Percentiles rank a stretch among this genome's conserved stretches.
These are phyloP conservation scores for Umimayanthus chanpuru DNA, from an alignment of 92 coral and sea anemone genomes.

Conservation along the genomic window DNA sequence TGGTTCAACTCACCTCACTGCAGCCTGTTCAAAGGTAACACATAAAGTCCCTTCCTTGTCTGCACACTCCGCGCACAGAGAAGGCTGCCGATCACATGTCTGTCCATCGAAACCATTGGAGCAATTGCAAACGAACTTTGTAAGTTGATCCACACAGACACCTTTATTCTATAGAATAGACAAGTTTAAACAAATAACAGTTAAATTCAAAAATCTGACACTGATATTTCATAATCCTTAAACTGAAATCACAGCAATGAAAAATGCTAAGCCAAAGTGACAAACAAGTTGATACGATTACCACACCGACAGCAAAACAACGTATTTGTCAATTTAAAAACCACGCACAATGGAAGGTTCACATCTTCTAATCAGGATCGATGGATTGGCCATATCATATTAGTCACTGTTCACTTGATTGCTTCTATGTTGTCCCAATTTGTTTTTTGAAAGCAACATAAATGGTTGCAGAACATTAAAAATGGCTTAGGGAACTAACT, in stretches of 20 bases:
- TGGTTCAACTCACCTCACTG: conserved; percentile 21
- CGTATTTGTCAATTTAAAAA: no score
- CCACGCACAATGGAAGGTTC: no score
- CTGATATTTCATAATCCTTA: not conserved
- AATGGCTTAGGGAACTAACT: no score
- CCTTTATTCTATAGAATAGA: conserved; percentile 28
- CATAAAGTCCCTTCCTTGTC: conserved; percentile 16
- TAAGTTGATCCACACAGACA: not conserved
- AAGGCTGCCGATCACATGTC: conserved; percentile 32
- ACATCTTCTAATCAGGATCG: no score
- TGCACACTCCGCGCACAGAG: conserved; percentile 12
- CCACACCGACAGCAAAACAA: no score
- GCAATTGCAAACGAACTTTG: conserved; percentile 20
- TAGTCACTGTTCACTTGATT: no score
- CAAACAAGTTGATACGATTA: not conserved
- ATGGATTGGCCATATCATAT: no score
- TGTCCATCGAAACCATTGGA: not conserved
- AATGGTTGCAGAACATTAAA: no score
- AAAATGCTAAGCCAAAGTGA: not conserved
- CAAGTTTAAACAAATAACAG: not conserved
- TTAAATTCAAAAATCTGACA: not conserved
- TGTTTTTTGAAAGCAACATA: no score
- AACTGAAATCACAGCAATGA: not conserved
- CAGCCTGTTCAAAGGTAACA: conserved; percentile 2
- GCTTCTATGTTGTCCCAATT: no score